A percentile compares a stretch with the other conserved stretches of the same genome.
phyloP scores from a whole-genome alignment of 2,113 vertebrate species.

The Cyphomyrus plagiostoma region DNA sequence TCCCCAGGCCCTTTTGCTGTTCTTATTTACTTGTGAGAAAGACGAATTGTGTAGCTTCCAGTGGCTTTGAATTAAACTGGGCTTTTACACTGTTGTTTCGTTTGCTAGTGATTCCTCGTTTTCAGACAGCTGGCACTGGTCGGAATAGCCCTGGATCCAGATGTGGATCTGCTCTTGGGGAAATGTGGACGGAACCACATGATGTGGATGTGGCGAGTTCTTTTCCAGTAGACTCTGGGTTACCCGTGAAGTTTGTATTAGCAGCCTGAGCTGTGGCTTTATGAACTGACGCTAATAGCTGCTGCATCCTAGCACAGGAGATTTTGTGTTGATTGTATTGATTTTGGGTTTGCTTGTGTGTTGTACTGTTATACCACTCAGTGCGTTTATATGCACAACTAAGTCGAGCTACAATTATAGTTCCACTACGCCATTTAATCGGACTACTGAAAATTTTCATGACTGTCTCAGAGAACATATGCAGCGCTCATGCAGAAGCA shows the following conservation, averaged over 20 bases:
- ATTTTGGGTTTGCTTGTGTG: neutral
- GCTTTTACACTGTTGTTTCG: neutral
- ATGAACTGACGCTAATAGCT: neutral
- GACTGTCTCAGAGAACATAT: too few relatives aligned
- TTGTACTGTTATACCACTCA: neutral
- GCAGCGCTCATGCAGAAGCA: too few relatives aligned
- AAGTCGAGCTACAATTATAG: too few relatives aligned
- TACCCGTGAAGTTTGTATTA: neutral
- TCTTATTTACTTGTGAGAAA: neutral
- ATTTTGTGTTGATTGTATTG: neutral
- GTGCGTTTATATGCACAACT: too few relatives aligned
- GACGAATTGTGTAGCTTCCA: neutral
- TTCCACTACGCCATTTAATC: too few relatives aligned
- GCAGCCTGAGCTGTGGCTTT: neutral
- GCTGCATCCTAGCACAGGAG: neutral
- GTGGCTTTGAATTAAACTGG: neutral
- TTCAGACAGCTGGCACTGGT: neutral
- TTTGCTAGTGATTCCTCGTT: neutral
- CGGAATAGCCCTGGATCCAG: neutral
- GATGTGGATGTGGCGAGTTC: neutral
- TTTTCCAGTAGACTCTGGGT: neutral
- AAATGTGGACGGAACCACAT: neutral
- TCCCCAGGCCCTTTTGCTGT: neutral
- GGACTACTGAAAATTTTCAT: too few relatives aligned
- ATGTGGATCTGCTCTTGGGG: neutral